These are phyloP conservation scores for Bryconaethiops microstoma DNA, from an alignment of 2,797 vertebrate species.

Conservation along the genomic window DNA sequence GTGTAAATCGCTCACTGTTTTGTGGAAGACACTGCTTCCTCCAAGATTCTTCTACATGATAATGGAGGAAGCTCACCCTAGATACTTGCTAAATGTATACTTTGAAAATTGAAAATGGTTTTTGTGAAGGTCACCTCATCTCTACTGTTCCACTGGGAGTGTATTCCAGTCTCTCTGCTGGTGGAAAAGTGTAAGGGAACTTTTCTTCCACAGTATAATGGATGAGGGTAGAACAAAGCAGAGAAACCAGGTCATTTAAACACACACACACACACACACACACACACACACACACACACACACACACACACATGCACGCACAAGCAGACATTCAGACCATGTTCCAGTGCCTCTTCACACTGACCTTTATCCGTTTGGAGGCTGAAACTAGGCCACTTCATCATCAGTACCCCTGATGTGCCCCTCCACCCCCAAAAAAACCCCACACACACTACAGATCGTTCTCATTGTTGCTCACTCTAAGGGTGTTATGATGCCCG, in stretches of 20 bases:
- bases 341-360: slow-evolving; percentile 35
- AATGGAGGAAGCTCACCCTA: not conserved
- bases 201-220: slow-evolving; percentile 55
- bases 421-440: not conserved
- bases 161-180: no score
- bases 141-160: not conserved
- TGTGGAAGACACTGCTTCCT: slow-evolving; percentile 6
- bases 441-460: not conserved
- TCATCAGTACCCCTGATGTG: not conserved
- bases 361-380: slow-evolving; percentile 42
- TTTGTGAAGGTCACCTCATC: not conserved
- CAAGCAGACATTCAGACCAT: slow-evolving; percentile 11
- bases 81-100: not conserved
- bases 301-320: not conserved
- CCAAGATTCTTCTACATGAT: not conserved
- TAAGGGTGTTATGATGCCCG: not conserved
- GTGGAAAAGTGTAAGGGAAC: not conserved
- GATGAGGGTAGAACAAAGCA: slow-evolving; percentile 38
- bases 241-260: slow-evolving; percentile 45
- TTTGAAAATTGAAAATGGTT: not conserved
- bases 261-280: not conserved
- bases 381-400: slow-evolving; percentile 33
- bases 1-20: not conserved
- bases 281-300: not conserved
- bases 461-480: no score